phyloP scores from a whole-genome alignment of 2,888 invertebrate genomes.

The Bimastos eiseni region DNA sequence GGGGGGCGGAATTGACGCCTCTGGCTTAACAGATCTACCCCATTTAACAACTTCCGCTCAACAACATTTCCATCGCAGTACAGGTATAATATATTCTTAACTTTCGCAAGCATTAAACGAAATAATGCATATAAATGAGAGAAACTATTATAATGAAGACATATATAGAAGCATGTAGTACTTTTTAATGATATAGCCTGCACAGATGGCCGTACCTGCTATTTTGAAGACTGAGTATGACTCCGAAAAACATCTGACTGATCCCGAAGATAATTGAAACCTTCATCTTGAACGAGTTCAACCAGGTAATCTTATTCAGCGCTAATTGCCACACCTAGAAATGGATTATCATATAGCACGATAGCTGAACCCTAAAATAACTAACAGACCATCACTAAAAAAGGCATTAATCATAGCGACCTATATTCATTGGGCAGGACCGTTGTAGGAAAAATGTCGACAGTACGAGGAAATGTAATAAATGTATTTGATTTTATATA shows the following conservation, averaged over 20 bases:
- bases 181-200: too few species aligned
- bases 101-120: too few species aligned
- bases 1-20: not conserved
- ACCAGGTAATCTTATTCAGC: constrained; percentile 87
- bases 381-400: not conserved
- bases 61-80: too few species aligned
- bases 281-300: constrained; percentile 93
- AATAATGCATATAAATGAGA: not conserved
- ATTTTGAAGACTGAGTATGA: constrained; percentile 72
- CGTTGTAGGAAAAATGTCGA: not conserved
- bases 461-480: not conserved
- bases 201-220: constrained; percentile 53
- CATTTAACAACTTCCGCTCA: too few species aligned
- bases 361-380: not conserved
- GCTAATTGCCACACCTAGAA: constrained; percentile 68
- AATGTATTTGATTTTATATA: too few species aligned
- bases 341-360: constrained; percentile 27
- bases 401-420: not conserved
- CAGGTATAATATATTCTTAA: too few species aligned
- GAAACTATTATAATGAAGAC: not conserved
- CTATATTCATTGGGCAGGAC: not conserved
- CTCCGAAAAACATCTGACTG: constrained; percentile 94
- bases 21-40: too few species aligned
- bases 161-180: not conserved
- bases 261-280: constrained; percentile 95